Evolutionary conservation across 2,113 vertebrate genomes (phyloP).

Genomic region (Ranitomeya imitator): DNA sequence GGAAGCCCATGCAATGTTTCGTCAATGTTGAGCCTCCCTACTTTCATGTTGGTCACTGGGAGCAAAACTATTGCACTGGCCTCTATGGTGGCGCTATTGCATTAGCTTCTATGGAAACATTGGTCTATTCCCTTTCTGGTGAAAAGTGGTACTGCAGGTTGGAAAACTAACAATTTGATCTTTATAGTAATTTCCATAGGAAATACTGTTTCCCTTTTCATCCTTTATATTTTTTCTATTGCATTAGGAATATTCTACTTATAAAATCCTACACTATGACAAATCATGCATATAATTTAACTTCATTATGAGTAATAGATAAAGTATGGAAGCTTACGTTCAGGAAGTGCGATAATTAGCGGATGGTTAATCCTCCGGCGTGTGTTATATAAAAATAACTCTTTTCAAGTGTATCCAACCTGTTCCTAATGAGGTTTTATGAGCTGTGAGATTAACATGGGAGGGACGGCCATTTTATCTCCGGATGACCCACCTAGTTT

Average conservation of each 20-base stretch:
- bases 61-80: not conserved
- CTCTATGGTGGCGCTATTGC: not conserved
- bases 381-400: slow-evolving; percentile 25
- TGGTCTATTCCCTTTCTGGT: not conserved
- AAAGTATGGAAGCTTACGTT: not conserved
- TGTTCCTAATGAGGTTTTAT: slow-evolving; percentile 5
- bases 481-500: not conserved
- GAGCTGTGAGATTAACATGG: slow-evolving; percentile 34
- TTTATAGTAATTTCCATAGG: not conserved
- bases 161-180: not conserved
- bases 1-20: too few relatives aligned
- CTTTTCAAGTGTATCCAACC: slow-evolving; percentile 6
- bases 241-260: not conserved
- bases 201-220: not conserved
- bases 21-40: too few relatives aligned
- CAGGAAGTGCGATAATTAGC: not conserved
- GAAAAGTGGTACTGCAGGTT: not conserved
- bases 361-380: not conserved
- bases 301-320: not conserved
- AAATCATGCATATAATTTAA: not conserved
- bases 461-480: not conserved
- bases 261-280: not conserved
- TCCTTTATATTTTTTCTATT: not conserved
- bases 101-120: not conserved
- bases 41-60: too few relatives aligned